Percentiles rank a stretch among this genome's conserved stretches.
Conservation (phyloP, 2,113 vertebrate genomes). For the Callopanchax toddi region DNA sequence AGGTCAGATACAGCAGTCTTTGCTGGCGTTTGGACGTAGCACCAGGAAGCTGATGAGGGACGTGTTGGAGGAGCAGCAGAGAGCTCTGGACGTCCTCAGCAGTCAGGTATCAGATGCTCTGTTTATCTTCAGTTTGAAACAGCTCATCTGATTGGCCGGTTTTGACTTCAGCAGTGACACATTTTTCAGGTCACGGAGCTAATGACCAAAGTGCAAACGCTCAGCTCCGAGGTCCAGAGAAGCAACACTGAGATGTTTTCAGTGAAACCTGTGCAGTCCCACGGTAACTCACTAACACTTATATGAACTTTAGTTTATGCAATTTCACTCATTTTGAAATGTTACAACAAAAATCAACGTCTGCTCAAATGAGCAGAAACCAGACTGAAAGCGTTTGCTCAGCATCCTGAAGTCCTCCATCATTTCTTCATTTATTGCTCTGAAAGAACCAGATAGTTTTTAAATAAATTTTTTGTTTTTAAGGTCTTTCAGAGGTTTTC, state of each 20-base stretch:
- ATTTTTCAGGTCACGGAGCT: conserved; percentile 86
- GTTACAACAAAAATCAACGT: too few relatives aligned
- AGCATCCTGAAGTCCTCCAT: too few relatives aligned
- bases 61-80: conserved; percentile 90
- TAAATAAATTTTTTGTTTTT: too few relatives aligned
- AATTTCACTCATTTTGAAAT: too few relatives aligned
- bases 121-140: too few relatives aligned
- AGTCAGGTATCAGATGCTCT: conserved; percentile 80
- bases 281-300: conserved; percentile 75
- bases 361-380: too few relatives aligned
- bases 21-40: conserved; percentile 86
- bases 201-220: conserved; percentile 84
- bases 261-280: conserved; percentile 87
- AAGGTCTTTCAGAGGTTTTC: too few relatives aligned
- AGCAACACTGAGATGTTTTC: conserved; percentile 86
- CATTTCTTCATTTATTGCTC: too few relatives aligned
- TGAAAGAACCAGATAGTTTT: too few relatives aligned
- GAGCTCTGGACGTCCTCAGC: conserved; percentile 87
- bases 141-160: conserved; percentile 13
- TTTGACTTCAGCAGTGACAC: conserved; percentile 9
- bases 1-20: conserved; percentile 90
- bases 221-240: conserved; percentile 86
- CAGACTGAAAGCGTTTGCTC: too few relatives aligned
- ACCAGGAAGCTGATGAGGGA: conserved; percentile 89
- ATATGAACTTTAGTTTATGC: too few relatives aligned